These are phyloP conservation scores for Hydropsyche betteni DNA, from an alignment of 2,888 invertebrate species.

Conservation along the genomic window DNA sequence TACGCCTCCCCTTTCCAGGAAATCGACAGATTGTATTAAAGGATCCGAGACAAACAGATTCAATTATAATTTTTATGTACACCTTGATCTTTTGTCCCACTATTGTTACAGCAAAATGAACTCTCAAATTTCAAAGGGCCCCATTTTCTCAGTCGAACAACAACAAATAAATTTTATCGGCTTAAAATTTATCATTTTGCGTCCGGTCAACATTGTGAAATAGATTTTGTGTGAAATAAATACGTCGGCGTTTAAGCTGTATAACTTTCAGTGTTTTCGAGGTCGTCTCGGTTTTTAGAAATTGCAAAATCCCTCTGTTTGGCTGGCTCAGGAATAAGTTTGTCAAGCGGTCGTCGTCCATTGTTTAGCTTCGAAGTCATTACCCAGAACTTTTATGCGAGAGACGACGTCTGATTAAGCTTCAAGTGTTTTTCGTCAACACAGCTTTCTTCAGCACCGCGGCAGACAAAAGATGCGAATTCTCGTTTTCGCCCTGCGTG, in stretches of 20 bases:
- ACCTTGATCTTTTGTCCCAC: not conserved
- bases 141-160: not conserved
- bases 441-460: not conserved
- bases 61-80: not conserved
- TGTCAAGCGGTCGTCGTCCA: not conserved
- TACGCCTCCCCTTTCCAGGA: not conserved
- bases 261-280: too few species aligned
- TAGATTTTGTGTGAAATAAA: too few species aligned
- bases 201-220: too few species aligned
- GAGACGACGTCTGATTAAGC: constrained; percentile 21
- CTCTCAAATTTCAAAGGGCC: not conserved
- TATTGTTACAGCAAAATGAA: not conserved
- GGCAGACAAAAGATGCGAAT: too few species aligned
- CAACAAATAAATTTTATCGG: too few species aligned
- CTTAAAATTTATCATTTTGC: too few species aligned
- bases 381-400: constrained; percentile 13
- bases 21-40: constrained; percentile 27
- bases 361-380: constrained; percentile 12
- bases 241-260: too few species aligned
- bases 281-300: not conserved
- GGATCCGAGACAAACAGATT: constrained; percentile 2
- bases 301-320: not conserved
- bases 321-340: not conserved
- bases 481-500: too few species aligned
- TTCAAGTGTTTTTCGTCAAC: constrained; percentile 17